Percentiles rank a stretch among this genome's conserved stretches.
Evolutionary conservation across 2,888 invertebrate genomes (phyloP).

Genomic region (Vandiemenella viatica): DNA sequence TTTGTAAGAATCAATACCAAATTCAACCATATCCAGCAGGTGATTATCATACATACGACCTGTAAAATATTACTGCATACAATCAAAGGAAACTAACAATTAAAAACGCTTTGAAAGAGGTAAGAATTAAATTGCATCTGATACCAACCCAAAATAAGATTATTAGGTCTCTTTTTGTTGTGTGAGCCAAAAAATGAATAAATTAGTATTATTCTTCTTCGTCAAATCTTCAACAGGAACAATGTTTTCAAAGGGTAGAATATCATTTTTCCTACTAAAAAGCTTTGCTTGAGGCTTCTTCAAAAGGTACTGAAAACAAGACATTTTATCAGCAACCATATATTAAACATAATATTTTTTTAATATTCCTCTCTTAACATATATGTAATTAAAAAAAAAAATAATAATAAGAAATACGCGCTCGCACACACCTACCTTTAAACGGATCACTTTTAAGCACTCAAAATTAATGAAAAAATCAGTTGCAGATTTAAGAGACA

Average conservation of each 20-base stretch:
- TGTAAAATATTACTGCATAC: conserved; percentile 20
- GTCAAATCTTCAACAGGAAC: conserved; percentile 55
- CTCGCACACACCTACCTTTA: too few species aligned
- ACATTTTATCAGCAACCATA: neutral
- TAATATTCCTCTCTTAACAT: too few species aligned
- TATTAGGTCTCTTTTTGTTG: conserved; percentile 89
- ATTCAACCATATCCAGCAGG: conserved; percentile 89
- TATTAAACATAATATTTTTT: too few species aligned
- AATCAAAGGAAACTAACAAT: neutral
- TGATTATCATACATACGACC: conserved; percentile 75
- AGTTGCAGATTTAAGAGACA: too few species aligned
- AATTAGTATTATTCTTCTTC: conserved; percentile 69
- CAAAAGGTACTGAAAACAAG: conserved; percentile 42
- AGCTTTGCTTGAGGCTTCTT: conserved; percentile 74
- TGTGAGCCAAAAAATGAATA: conserved; percentile 86
- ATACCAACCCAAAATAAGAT: conserved; percentile 59
- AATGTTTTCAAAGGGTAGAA: conserved; percentile 84
- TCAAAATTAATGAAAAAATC: too few species aligned
- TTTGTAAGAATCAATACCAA: conserved; percentile 73
- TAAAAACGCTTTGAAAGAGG: neutral
- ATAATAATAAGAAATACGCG: too few species aligned
- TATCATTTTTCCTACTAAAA: conserved; percentile 67
- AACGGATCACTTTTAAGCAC: too few species aligned
- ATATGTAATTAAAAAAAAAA: too few species aligned
- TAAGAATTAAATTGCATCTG: neutral